Evolutionary conservation across 2,797 vertebrate genomes (phyloP), one percentile per base, ranked within the genome.

Genomic region (Cryptoblepharus egeriae): DNA sequence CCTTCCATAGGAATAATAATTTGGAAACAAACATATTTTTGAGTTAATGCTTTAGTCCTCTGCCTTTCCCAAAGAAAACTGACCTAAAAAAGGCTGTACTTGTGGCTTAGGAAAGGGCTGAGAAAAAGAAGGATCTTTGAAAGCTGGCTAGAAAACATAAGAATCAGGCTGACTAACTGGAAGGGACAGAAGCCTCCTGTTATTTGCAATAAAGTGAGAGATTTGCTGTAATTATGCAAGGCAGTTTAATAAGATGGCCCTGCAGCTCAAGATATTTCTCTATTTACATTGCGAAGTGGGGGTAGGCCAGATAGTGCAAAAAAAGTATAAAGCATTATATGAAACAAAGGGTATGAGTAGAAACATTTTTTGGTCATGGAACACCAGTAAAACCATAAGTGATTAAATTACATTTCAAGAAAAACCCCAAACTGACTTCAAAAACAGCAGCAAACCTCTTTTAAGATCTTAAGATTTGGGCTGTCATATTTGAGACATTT

Each of bases 131-230:
- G 60, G 52, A 24, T n/a, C 63, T 28, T 63, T 80, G 69, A 49
- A 63, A 52, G 70, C 22, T 6, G 16, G 7, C 18, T 64, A 11
- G 55, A 37, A 3, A 24, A n/a, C 4, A 15, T 0, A 68, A 73
- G 26, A 80, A 26, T 68, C 0, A 0, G 35, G 1, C 15, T 87
- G 3, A 72, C 86, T 82, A 77, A 93, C 0, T 0, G 10, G 81
- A 68, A 84, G 73, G 2, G 26, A 75, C 80, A 87, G 42, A 85
- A 93, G 85, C 82, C 80, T 87, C 60, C 86, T 84, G 82, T 82
- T 90, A 83, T 55, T 85, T 70, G 78, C 22, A 88, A 85, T 85
- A 89, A 75, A 79, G 49, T 65, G 2, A 39, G 85, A 88, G 77
- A 84, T 85, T 87, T 52, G 28, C 12, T 32, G 39, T 71, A 71